Evolutionary conservation across 2,888 invertebrate species (phyloP).

Genomic region (Spilarctia lutea): DNA sequence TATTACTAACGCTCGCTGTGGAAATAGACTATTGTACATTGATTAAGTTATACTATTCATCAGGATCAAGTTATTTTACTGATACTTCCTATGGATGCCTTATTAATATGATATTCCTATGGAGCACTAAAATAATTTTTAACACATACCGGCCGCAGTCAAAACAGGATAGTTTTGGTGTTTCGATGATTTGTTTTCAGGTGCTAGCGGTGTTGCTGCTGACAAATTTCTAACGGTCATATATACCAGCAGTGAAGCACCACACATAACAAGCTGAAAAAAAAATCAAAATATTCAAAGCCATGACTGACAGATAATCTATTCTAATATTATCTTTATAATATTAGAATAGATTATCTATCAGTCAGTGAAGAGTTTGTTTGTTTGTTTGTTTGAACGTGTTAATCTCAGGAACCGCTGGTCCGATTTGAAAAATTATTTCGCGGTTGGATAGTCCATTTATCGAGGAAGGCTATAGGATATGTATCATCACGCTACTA

Average conservation of each 20-base stretch:
- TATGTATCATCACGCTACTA: no score
- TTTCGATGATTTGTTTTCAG: slow-evolving; percentile 61
- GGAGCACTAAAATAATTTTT: not conserved
- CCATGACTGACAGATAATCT: no score
- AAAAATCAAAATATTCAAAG: not conserved
- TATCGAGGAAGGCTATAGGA: no score
- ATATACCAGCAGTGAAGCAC: slow-evolving; percentile 67
- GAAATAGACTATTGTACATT: no score
- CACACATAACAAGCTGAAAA: slow-evolving; percentile 70
- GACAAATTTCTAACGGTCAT: slow-evolving; percentile 65
- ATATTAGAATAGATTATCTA: no score
- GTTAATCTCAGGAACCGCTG: no score
- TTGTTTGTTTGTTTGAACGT: no score
- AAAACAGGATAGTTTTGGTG: slow-evolving; percentile 74
- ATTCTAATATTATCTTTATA: no score
- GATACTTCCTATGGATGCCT: not conserved
- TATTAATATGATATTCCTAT: not conserved
- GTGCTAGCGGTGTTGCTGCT: slow-evolving; percentile 42
- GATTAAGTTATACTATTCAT: not conserved
- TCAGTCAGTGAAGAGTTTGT: no score
- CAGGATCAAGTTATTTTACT: not conserved
- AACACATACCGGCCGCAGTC: slow-evolving; percentile 71
- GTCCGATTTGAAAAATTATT: no score
- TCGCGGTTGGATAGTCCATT: no score
- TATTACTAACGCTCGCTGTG: not conserved